Evolutionary conservation across 2,888 invertebrate genomes (phyloP).

Genomic region (Melipona bicolor): DNA sequence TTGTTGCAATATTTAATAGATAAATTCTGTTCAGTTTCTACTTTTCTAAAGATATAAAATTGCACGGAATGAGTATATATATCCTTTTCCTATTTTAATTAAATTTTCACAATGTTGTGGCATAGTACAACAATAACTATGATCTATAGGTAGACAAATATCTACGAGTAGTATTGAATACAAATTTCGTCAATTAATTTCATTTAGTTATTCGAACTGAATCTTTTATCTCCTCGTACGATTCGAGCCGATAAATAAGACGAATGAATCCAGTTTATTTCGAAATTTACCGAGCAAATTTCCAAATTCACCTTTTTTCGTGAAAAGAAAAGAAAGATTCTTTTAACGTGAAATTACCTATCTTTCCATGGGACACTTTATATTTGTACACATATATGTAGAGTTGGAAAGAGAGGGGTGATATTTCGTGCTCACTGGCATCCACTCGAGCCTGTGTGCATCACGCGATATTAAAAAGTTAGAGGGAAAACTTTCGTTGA

Average conservation of each 20-base stretch:
- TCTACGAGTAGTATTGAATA: no score
- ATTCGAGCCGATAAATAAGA: neutral
- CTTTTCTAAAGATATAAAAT: no score
- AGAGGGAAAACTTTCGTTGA: conserved; percentile 26
- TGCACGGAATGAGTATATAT: no score
- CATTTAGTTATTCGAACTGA: neutral
- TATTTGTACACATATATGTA: neutral
- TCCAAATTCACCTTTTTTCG: no score
- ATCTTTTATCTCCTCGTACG: neutral
- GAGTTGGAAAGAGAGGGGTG: neutral
- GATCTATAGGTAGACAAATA: no score
- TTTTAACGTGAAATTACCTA: neutral
- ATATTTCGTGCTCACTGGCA: neutral
- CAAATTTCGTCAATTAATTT: neutral
- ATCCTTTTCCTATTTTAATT: no score
- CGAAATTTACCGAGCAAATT: no score
- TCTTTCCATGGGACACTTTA: neutral
- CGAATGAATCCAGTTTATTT: no score
- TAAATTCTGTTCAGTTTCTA: no score
- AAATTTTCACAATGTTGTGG: no score
- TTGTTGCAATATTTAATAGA: no score
- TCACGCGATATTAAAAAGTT: conserved; percentile 49
- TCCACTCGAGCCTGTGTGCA: neutral
- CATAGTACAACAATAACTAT: no score
- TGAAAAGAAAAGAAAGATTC: neutral